Evolutionary conservation across 2,797 vertebrate species (phyloP).

Genomic region (Taeniopygia guttata): DNA sequence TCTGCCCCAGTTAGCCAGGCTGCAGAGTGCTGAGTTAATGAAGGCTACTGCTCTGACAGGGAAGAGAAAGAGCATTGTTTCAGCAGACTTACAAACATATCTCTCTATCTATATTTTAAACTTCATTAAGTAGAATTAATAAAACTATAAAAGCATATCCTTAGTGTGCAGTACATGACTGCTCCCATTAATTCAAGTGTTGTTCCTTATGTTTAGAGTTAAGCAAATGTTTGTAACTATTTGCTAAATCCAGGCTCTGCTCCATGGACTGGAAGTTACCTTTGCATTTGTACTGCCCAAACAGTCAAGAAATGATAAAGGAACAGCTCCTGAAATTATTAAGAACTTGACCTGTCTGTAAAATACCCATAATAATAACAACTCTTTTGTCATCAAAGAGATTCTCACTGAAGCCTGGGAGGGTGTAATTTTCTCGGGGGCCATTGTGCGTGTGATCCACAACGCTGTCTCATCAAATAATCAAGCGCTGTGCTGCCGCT

Average conservation of each 20-base stretch:
- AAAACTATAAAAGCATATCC: not conserved
- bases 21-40: conserved; percentile 47
- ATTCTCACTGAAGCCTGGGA: conserved; percentile 32
- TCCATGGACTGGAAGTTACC: not conserved
- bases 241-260: not conserved
- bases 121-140: not conserved
- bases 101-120: not conserved
- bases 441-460: conserved; percentile 57
- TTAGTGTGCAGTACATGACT: not conserved
- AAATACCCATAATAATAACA: conserved; percentile 64
- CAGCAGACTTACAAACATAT: not conserved
- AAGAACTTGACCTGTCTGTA: conserved; percentile 34
- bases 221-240: not conserved
- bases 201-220: not conserved
- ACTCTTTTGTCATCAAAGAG: conserved; percentile 71
- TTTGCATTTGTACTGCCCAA: not conserved
- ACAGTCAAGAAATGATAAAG: conserved; percentile 46
- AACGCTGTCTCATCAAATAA: conserved; percentile 63
- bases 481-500: conserved; percentile 49
- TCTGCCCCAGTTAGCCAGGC: conserved; percentile 48
- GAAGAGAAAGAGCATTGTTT: not conserved
- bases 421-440: conserved; percentile 53
- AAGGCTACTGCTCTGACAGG: not conserved
- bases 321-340: conserved; percentile 10
- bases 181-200: not conserved